phyloP scores from a whole-genome alignment of 2,113 vertebrate species.

The Pardalotus punctatus region DNA sequence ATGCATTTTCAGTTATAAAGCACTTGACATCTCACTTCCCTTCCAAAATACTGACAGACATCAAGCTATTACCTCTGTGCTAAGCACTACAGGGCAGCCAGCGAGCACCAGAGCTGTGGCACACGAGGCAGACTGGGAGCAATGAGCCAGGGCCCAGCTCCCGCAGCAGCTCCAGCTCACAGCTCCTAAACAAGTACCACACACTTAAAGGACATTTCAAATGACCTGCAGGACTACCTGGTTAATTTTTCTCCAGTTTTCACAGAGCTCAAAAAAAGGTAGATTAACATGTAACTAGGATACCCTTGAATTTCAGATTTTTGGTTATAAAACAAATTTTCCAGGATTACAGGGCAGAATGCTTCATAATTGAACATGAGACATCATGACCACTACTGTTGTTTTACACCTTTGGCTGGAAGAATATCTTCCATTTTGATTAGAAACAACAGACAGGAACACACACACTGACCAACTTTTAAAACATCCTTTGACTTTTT shows the following conservation, averaged over 20 bases:
- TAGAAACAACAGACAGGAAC: neutral
- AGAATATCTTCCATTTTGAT: neutral
- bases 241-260: slow-evolving; percentile 4
- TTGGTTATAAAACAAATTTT: neutral
- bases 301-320: neutral
- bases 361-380: neutral
- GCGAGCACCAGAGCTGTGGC: neutral
- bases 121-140: neutral
- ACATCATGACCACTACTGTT: neutral
- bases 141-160: neutral
- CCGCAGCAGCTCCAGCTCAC: neutral
- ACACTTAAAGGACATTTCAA: neutral
- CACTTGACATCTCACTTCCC: neutral
- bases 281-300: neutral
- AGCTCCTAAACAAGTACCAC: neutral
- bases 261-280: neutral
- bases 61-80: neutral
- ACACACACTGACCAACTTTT: neutral
- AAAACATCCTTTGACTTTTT: neutral
- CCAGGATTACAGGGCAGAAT: neutral
- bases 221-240: neutral
- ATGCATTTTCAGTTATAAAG: neutral
- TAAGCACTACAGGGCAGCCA: neutral
- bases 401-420: neutral
- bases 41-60: neutral